Base-by-base conservation (phyloP, 2,888 invertebrate species). In the Lochmaea crataegi region DNA sequence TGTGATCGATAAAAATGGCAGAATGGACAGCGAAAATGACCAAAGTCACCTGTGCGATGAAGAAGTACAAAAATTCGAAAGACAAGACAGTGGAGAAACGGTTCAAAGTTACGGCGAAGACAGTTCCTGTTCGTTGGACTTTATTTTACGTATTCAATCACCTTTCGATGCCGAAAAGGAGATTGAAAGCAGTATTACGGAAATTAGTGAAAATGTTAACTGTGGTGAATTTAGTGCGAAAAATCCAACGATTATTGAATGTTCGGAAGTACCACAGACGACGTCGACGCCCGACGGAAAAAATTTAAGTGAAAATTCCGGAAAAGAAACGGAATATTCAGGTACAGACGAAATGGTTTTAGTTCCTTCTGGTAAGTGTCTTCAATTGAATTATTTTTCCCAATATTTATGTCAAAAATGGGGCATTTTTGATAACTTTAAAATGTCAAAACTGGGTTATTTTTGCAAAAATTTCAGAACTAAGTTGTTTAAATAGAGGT, bases 351-450 rank as follows among this genome's bases (percentile, higher is more conserved):
- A 84, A 75, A 84, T 85, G 85, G 86, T 86, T 65, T 78, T 86
- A 79, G 86, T 87, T 78, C 86, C 87, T 80, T 81, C 86, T 78
- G 86, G 86, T 87, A 53, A 71, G 74, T 71, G 32, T 63, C 7
- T 22, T 45, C 41, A 41, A 42, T 22, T 38, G 9, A 18, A 12
- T 12, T 32, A 26, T 10, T 42, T n/a, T 14, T 58, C 1, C 32
- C 26, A 22, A 32, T 32, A 32, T 32, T 32, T 7, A 32, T 32
- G 32, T 32, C 32, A 32, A 32, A 32, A 32, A 32, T 32, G 32
- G 32, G 32, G 0, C 5, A 32, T 32, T 32, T 32, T 32, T 22
- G 1, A 1, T 22, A 1, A 22, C 22, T 22, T 22, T 22, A 22
- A 22, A 22, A 22, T 22, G 22, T 22, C 22, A 22, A 22, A 22